Evolutionary conservation across 2,888 invertebrate genomes (phyloP).

Genomic region (Leptura quadrifasciata): DNA sequence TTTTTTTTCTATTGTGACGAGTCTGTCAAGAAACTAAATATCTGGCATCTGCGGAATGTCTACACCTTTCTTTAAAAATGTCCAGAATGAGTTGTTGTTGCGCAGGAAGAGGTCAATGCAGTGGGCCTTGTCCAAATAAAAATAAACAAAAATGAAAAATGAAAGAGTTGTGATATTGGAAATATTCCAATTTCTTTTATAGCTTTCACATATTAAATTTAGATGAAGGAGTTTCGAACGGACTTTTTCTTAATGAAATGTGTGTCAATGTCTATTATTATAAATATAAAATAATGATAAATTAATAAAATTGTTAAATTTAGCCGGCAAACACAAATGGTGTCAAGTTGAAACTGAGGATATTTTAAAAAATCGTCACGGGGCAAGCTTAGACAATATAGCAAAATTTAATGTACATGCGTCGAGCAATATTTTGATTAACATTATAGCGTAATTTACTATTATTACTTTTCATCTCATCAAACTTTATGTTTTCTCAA

Average conservation of each 20-base stretch:
- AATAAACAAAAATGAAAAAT: neutral
- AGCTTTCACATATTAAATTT: slow-evolving; percentile 22
- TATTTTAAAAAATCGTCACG: slow-evolving; percentile 1
- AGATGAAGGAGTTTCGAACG: slow-evolving; percentile 12
- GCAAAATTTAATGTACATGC: no score
- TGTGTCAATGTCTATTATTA: slow-evolving; percentile 33
- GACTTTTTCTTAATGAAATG: slow-evolving; percentile 12
- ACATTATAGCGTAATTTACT: no score
- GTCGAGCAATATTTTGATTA: no score
- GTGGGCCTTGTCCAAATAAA: slow-evolving; percentile 3
- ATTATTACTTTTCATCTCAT: no score
- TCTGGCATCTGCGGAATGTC: no score
- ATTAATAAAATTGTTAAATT: slow-evolving; percentile 13
- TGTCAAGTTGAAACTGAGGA: slow-evolving; percentile 21
- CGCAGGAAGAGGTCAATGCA: neutral
- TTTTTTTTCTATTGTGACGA: no score
- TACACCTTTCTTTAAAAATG: no score
- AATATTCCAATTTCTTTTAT: slow-evolving; percentile 24
- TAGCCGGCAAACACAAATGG: slow-evolving; percentile 22
- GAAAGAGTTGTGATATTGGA: slow-evolving; percentile 20
- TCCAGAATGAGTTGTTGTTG: no score
- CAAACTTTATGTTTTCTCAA: no score
- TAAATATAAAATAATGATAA: slow-evolving; percentile 20
- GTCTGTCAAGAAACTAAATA: no score
- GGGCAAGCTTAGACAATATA: no score